Base-by-base conservation (phyloP, 2,113 vertebrate genomes). In the Hippocampus abdominalis region DNA sequence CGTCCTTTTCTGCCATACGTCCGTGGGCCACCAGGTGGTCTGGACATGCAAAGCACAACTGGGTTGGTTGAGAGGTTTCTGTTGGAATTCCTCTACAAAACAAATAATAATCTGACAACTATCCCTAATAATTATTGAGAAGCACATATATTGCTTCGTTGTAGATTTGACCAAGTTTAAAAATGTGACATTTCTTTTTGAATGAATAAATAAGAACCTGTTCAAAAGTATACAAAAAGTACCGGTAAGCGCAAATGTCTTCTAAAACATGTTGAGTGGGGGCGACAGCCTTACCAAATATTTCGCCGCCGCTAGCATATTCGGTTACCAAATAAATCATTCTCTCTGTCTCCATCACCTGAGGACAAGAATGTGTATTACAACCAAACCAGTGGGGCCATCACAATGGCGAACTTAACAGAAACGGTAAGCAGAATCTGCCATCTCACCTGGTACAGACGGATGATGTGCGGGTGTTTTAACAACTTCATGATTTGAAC, bases 401-500 rank as follows among this genome's bases (percentile, higher is more conserved):
- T 49, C 69, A 72, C 64, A 42, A 74, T 68, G 68, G 75, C 68
- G n/a, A 61, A 76, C 53, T 84, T 72, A 87, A 85, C 76, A 71
- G 44, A 13, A 72, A 74, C 76, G 81, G 51, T 82, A 79, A 77
- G 77, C 81, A 60, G 4, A 32, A 57, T 29, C 6, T 61, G 71
- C 57, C 69, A 23, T 48, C 4, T 56, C 80, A 98, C 97, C 97
- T 99, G 97, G 89, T 98, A 98, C 8, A 99, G 90, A 75, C 97
- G 93, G 89, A 99, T 98, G 89, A 99, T 99, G 69, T 99, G 97
- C 0, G 97, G 97, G 82, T 99, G 97, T 86, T 95, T 94, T 69
- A 99, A 93, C 95, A 99, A 94, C 93, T 99, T 99, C 97, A 99
- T 99, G 78, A 99, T 97, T 88, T 99, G 96, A 64, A 99, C 97